Conservation (phyloP, 35 echinoderm and acorn worm species). For the Amphiura filiformis region DNA sequence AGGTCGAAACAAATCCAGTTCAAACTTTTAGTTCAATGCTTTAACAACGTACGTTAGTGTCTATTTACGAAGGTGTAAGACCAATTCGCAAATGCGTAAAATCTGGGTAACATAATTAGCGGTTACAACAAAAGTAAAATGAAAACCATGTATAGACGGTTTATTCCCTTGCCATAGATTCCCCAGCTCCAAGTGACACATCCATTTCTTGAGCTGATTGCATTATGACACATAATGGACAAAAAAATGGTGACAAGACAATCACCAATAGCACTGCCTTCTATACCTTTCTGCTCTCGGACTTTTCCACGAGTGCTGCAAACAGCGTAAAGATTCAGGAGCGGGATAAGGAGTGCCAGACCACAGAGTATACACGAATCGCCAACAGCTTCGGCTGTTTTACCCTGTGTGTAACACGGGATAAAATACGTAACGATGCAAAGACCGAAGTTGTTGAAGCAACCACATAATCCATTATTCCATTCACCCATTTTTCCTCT, state of each 20-base stretch:
- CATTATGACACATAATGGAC: slow-evolving; percentile 68
- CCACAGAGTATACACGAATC: slow-evolving; percentile 47
- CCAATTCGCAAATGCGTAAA: no score
- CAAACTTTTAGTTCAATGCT: no score
- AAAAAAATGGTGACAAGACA: slow-evolving; percentile 60
- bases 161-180: slow-evolving; percentile 55
- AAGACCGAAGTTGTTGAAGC: slow-evolving; percentile 75
- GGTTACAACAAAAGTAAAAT: no score
- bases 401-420: slow-evolving; percentile 66
- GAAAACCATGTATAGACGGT: no score
- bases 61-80: no score
- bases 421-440: slow-evolving; percentile 64
- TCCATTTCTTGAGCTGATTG: slow-evolving; percentile 80
- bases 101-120: no score
- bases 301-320: no score
- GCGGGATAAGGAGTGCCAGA: background rate
- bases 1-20: no score
- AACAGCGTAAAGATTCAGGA: no score
- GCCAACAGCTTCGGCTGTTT: slow-evolving; percentile 55
- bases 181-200: slow-evolving; percentile 55
- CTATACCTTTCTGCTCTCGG: no score
- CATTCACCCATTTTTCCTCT: slow-evolving; percentile 87
- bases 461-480: slow-evolving; percentile 66
- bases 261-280: slow-evolving; percentile 54
- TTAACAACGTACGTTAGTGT: no score